phyloP scores from a whole-genome alignment of 2,888 invertebrate genomes.

The Nemotelus nigrinus region DNA sequence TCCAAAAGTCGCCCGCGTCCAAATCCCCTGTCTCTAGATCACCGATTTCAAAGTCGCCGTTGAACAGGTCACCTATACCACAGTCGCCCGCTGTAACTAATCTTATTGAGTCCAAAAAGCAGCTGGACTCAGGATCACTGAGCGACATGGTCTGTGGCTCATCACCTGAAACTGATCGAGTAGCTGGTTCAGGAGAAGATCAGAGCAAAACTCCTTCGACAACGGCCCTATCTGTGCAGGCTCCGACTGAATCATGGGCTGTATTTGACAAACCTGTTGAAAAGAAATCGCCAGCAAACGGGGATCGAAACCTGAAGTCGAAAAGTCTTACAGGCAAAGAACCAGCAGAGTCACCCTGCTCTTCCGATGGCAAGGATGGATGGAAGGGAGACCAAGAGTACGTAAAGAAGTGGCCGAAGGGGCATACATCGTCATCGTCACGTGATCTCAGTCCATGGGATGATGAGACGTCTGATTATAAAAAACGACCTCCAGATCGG shows the following conservation, averaged over 20 bases:
- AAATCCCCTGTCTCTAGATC: slow-evolving; percentile 56
- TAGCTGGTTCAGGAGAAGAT: not conserved
- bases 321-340: slow-evolving; percentile 58
- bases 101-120: slow-evolving; percentile 60
- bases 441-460: slow-evolving; percentile 86
- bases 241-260: slow-evolving; percentile 68
- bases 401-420: slow-evolving; percentile 68
- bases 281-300: slow-evolving; percentile 24
- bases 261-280: slow-evolving; percentile 66
- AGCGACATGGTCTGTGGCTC: slow-evolving; percentile 74
- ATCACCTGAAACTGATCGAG: slow-evolving; percentile 71
- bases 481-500: slow-evolving; percentile 60
- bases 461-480: slow-evolving; percentile 72
- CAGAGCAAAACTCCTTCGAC: slow-evolving; percentile 45
- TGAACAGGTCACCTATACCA: slow-evolving; percentile 53
- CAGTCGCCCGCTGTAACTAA: slow-evolving; percentile 65
- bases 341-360: slow-evolving; percentile 76
- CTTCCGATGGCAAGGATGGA: slow-evolving; percentile 78
- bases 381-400: slow-evolving; percentile 66
- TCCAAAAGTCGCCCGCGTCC: slow-evolving; percentile 58
- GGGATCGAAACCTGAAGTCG: slow-evolving; percentile 44
- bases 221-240: slow-evolving; percentile 49
- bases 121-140: slow-evolving; percentile 69
- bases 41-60: slow-evolving; percentile 53
- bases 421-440: slow-evolving; percentile 77